Evolutionary conservation across 2,797 vertebrate genomes (phyloP), one percentile per base, ranked within the genome.

Genomic region (Tapera naevia): DNA sequence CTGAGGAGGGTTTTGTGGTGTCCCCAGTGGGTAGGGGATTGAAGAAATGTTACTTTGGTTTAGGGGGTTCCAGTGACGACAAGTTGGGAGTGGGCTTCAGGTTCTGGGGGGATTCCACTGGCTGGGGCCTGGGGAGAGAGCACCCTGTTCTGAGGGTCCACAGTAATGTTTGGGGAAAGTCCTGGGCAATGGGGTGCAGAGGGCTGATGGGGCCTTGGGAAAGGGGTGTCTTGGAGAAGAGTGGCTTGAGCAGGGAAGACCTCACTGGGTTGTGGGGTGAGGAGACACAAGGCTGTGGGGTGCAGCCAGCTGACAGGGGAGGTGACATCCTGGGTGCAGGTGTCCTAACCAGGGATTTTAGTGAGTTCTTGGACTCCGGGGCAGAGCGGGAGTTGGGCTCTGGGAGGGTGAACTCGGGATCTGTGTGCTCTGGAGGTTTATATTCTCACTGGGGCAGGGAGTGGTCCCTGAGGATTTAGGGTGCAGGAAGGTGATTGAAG

Each of bases 191-290:
- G 58, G 32, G 18, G 14, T 37, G 23, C 1, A 1, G 17, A 6
- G 10, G 7, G 9, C 14, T 46, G 45, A 30, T 24, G 35, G 54
- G 21, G 10, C 45, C 11, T 43, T 45, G 37, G 15, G 18, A 45
- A 67, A 84, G 21, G 18, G 5, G 18, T 53, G 37, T 13, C 7
- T n/a, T 23, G n/a, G 41, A 15, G 18, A 54, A 5, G 10, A 10
- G 0, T 43, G 22, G 11, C 23, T 48, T 51, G 50, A 50, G 50
- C 50, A 51, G 27, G 50, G 25, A 48, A 48, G 19, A 39, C 24
- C 62, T 32, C 33, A 1, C 24, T 21, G 32, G 0, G 3, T n/a
- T 8, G 10, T 8, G 11, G 11, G 4, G 7, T 28, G 35, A n/a
- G 35, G 13, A 30, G 10, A 27, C 13, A 22, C 25, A 23, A 0